phyloP scores from a whole-genome alignment of 2,888 invertebrate species.

The Dione vanillae region DNA sequence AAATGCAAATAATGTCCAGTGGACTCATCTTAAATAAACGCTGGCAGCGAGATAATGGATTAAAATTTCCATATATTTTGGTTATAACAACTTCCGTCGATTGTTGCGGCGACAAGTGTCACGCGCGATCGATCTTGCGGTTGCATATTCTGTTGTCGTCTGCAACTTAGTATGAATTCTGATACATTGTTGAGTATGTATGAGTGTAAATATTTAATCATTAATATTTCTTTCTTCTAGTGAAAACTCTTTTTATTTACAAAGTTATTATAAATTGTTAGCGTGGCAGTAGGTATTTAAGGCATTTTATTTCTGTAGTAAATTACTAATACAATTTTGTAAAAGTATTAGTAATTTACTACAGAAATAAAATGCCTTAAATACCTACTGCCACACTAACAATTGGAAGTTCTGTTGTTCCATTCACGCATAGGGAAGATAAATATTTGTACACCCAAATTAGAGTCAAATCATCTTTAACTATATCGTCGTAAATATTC shows the following conservation, averaged over 20 bases:
- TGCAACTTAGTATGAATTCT: conserved; percentile 15
- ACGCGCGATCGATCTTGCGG: conserved; percentile 50
- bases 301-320: too few relatives aligned
- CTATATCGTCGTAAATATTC: conserved; percentile 57
- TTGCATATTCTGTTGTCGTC: conserved; percentile 12
- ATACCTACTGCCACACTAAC: too few relatives aligned
- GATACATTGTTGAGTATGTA: not conserved
- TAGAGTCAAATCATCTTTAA: conserved; percentile 32
- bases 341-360: too few relatives aligned
- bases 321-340: too few relatives aligned
- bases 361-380: too few relatives aligned
- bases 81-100: conserved; percentile 78
- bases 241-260: not conserved
- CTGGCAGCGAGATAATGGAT: conserved; percentile 64
- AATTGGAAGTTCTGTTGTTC: too few relatives aligned
- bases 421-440: not conserved
- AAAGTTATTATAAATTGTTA: too few relatives aligned
- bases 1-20: conserved; percentile 77
- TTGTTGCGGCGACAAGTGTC: conserved; percentile 65
- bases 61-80: conserved; percentile 70
- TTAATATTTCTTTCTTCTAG: not conserved
- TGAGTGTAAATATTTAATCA: not conserved
- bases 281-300: too few relatives aligned
- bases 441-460: conserved; percentile 5
- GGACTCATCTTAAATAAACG: conserved; percentile 46